Evolutionary conservation across 2,797 vertebrate genomes (phyloP), one percentile per base, ranked within the genome.

Genomic region (Distichodus sexfasciatus): DNA sequence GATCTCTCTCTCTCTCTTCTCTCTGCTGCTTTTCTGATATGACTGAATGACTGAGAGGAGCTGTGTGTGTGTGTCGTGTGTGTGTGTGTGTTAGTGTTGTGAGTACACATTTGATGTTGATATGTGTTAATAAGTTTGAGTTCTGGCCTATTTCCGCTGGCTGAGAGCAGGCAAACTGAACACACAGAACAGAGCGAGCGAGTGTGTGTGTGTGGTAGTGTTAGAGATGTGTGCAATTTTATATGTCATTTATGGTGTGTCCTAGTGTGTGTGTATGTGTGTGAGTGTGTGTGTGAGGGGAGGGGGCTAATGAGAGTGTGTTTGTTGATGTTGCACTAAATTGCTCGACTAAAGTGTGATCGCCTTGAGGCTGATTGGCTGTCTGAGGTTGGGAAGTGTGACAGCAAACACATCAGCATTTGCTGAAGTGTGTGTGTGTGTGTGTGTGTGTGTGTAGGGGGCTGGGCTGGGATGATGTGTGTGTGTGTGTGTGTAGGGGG

Each of bases 331-430:
- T 29, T 44, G 69, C 67, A 47, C 54, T 51, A 75, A 66, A 75
- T 69, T 70, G 44, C 51, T 67, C 61, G 66, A 62, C 29, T 73
- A 76, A 74, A 41, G 60, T 74, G 55, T 66, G 57, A 64, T 63
- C 43, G 4, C 66, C 71, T 36, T 69, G 41, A 53, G 17, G 51
- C 38, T 54, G 29, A n/a, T n/a, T n/a, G n/a, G n/a, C n/a, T n/a
- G n/a, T n/a, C n/a, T n/a, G n/a, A n/a, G n/a, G n/a, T n/a, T n/a
- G n/a, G n/a, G n/a, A n/a, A 67, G 40, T 21, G 24, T 75, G 65
- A 38, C 33, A 11, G 51, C 35, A 67, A 69, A 77, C 73, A 38
- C 46, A 62, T 73, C 62, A 64, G 38, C 43, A 17, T n/a, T n/a
- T n/a, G n/a, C n/a, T n/a, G n/a, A n/a, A n/a, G n/a, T n/a, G n/a